Conservation (phyloP, 2,888 invertebrate species). For the Apocheima hispidaria region DNA sequence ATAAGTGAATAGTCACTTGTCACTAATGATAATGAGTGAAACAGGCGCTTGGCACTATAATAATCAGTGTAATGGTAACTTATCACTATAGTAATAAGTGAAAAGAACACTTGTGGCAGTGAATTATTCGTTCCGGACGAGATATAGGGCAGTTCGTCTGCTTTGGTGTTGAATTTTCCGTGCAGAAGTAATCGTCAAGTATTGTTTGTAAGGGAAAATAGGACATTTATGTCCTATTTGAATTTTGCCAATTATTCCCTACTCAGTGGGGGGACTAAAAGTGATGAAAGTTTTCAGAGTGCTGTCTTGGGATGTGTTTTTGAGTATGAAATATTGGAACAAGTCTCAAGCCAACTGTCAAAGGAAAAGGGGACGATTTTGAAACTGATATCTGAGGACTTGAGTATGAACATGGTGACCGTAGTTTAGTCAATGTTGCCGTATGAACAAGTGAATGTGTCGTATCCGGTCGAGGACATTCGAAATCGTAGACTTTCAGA, state of each 20-base stretch:
- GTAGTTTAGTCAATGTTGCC: neutral
- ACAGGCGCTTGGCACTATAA: neutral
- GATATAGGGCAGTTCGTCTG: too few relatives aligned
- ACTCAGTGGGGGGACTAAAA: neutral
- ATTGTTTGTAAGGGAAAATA: neutral
- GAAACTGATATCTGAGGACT: neutral
- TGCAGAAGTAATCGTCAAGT: neutral
- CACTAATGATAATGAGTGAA: neutral
- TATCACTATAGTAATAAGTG: neutral
- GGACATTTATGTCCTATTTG: neutral
- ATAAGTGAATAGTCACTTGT: constrained; percentile 15
- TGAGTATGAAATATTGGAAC: too few relatives aligned
- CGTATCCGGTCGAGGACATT: neutral
- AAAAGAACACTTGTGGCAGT: neutral
- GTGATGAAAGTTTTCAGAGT: too few relatives aligned
- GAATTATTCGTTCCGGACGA: neutral
- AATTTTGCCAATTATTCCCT: neutral
- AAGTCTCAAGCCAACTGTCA: neutral
- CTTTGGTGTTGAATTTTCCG: neutral
- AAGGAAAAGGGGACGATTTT: neutral
- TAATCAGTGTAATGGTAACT: constrained; percentile 14
- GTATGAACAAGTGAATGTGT: neutral
- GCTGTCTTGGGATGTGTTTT: too few relatives aligned
- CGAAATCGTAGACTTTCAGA: neutral
- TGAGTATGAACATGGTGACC: neutral